Evolutionary conservation across 2,797 vertebrate species (phyloP), one percentile per base, ranked within the genome.

Genomic region (Hipposideros larvatus): DNA sequence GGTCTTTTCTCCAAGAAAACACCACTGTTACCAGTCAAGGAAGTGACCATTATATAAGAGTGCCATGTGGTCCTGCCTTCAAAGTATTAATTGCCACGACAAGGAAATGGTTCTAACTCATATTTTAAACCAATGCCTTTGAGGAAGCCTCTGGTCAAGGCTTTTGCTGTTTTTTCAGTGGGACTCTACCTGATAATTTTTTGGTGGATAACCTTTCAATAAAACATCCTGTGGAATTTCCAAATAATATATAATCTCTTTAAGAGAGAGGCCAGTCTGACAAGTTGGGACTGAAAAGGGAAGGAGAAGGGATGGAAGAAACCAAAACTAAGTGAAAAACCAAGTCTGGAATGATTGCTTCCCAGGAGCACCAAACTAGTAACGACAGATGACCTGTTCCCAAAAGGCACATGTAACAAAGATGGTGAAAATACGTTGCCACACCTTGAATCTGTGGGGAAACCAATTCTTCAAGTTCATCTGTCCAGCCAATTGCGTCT

Each of bases 1-100:
- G n/a, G 95, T 80, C 84, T 95, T 92, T 97, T 95, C 96, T 74
- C 31, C 15, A 9, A 94, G 90, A 89, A 93, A 78, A 57, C 61
- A 84, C 55, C 75, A 19, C 0, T 86, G 74, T 93, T 66, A 95
- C 96, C 95, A 94, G 92, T 63, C 95, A 91, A 57, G 84, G 93
- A 96, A 93, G 77, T 80, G 61, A 73, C 89, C 37, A 48, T 80
- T 77, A 77, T 3, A 61, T 19, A 78, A 94, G 5, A 94, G 0
- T 83, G 5, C 94, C 43, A 4, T 46, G 41, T 75, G 53, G 80
- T 53, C 74, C 93, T 96, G 83, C 86, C 88, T 59, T 70, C 85
- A 70, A 86, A 91, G 75, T 31, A 80, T 41, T 80, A 57, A 85
- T 84, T 55, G 34, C 6, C 61, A 11, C 15, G 82, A 82, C 0